Percentiles rank a stretch among this genome's conserved stretches.
Conservation (phyloP, 1,140 invertebrate species). For the Druon quercuslanigerum region DNA sequence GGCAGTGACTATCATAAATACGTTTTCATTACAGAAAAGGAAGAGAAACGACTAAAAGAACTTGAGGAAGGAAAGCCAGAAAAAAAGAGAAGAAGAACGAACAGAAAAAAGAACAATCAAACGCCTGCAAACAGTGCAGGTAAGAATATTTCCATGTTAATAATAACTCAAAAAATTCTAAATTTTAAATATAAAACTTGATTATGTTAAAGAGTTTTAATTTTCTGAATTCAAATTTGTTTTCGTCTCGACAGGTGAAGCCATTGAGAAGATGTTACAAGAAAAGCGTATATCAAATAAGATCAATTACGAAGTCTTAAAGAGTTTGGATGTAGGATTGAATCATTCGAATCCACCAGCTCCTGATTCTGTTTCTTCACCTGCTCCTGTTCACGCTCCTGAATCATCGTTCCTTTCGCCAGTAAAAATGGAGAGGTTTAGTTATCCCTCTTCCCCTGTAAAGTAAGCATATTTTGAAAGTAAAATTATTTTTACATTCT, state of each 20-base stretch:
- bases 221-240: conserved; percentile 15
- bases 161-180: conserved; percentile 14
- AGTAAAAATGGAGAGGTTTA: conserved; percentile 34
- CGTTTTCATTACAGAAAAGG: conserved; percentile 80
- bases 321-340: conserved; percentile 83
- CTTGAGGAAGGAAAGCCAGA: conserved; percentile 87
- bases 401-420: conserved; percentile 42
- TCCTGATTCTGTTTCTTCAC: conserved; percentile 47
- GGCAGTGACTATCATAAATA: conserved; percentile 19
- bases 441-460: not conserved
- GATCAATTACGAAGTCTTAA: conserved; percentile 98
- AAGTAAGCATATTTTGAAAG: too few species aligned
- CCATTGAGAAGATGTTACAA: conserved; percentile 95
- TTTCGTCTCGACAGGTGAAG: conserved; percentile 80
- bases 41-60: conserved; percentile 84
- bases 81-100: conserved; percentile 82
- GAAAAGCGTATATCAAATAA: conserved; percentile 97
- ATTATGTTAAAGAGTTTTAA: not conserved
- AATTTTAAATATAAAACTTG: not conserved
- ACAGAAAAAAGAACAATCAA: conserved; percentile 77
- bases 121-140: conserved; percentile 85
- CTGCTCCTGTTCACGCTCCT: conserved; percentile 47
- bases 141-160: conserved; percentile 49
- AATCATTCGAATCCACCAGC: conserved; percentile 55
- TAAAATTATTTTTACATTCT: too few species aligned